Conservation (phyloP, 2,888 invertebrate species). For the Microctonus hyperodae region DNA sequence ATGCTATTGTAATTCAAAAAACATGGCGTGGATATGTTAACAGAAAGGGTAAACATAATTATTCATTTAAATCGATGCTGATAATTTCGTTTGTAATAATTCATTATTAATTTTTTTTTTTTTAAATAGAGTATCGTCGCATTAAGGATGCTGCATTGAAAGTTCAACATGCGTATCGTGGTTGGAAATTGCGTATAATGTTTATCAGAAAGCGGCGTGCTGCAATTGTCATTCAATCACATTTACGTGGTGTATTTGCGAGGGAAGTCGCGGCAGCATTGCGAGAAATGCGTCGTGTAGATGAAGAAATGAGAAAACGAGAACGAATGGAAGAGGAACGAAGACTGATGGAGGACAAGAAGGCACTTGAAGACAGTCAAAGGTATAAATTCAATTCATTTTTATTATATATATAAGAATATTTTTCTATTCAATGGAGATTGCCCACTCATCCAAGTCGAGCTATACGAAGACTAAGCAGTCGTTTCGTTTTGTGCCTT, state of each 20-base stretch:
- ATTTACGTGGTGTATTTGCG: slow-evolving; percentile 88
- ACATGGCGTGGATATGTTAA: slow-evolving; percentile 73
- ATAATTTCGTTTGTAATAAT: not conserved
- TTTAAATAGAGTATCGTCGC: slow-evolving; percentile 68
- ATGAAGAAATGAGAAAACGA: slow-evolving; percentile 83
- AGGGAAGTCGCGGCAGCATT: slow-evolving; percentile 87
- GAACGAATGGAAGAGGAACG: slow-evolving; percentile 78
- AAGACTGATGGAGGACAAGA: slow-evolving; percentile 66
- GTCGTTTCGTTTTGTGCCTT: slow-evolving; percentile 52
- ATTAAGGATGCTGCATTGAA: slow-evolving; percentile 74
- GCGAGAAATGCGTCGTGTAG: slow-evolving; percentile 85
- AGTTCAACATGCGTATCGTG: slow-evolving; percentile 85
- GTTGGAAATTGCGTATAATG: slow-evolving; percentile 83
- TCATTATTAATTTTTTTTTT: slow-evolving; percentile 3
- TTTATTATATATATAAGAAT: not conserved
- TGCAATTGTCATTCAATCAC: slow-evolving; percentile 85
- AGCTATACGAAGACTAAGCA: slow-evolving; percentile 37
- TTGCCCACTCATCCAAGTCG: slow-evolving; percentile 6
- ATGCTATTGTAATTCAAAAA: slow-evolving; percentile 79
- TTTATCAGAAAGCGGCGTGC: slow-evolving; percentile 84
- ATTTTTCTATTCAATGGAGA: slow-evolving; percentile 12
- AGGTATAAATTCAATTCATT: slow-evolving; percentile 61
- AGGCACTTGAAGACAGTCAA: slow-evolving; percentile 71
- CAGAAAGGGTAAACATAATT: slow-evolving; percentile 64
- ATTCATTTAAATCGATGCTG: not conserved